These are phyloP conservation scores for Cavia aperea DNA, from an alignment of 2,113 vertebrate genomes.

Conservation along the genomic window DNA sequence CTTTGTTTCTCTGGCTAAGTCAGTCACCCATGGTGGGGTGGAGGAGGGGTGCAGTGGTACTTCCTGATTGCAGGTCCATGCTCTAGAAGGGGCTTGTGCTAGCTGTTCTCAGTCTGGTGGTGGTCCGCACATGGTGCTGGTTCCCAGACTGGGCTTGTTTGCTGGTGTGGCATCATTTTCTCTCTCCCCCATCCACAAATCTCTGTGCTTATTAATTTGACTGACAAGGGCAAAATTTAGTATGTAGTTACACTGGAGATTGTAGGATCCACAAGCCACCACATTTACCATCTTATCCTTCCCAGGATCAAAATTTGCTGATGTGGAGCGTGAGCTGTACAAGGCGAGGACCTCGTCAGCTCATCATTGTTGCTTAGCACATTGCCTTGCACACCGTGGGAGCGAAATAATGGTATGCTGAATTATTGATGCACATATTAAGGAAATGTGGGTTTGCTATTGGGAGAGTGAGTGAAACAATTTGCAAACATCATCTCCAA, in stretches of 20 bases:
- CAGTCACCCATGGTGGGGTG: no score
- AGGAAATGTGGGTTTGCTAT: conserved; percentile 1
- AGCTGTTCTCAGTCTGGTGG: no score
- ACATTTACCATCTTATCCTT: background rate
- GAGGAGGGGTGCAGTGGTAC: no score
- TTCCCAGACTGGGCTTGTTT: no score
- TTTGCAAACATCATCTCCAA: background rate
- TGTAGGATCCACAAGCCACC: background rate
- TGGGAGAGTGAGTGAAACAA: background rate
- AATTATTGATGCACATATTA: background rate
- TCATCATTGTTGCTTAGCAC: background rate
- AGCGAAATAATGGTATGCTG: background rate
- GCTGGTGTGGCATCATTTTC: no score
- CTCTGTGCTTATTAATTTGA: background rate
- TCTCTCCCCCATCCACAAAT: no score
- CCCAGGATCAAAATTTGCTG: background rate
- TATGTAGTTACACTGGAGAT: background rate
- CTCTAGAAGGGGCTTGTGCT: no score
- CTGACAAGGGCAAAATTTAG: background rate
- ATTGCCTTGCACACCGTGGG: background rate
- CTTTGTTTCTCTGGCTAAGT: no score
- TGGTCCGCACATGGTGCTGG: no score
- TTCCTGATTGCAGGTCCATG: no score
- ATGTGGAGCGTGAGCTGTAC: background rate
- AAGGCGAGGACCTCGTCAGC: background rate